Base-by-base conservation (phyloP, 2,797 vertebrate genomes). In the Erethizon dorsatum region DNA sequence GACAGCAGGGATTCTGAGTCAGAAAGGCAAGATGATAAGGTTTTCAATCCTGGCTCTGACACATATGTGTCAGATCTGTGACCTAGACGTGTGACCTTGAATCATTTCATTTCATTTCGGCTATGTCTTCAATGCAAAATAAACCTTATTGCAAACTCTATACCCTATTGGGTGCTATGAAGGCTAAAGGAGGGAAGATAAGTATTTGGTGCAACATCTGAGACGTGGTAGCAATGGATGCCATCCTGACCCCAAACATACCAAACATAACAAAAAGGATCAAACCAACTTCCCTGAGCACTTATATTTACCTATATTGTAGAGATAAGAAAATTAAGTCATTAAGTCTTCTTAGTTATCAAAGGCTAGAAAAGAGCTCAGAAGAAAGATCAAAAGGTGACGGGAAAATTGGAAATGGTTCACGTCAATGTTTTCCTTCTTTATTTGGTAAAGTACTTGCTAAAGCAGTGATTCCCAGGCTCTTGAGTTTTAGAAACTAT, bases 11-110 rank as follows among this genome's bases (percentile, higher is more conserved):
- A 83, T 67, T 90, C 65, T 90, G 83, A 96, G 84, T 80, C 28
- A 59, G 47, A 92, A 95, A 92, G 56, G 63, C 26, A 73, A 61
- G 26, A 52, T 13, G 37, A n/a, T 37, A 87, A 84, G 17, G 6
- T 94, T 90, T 88, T 83, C 9, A 91, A 94, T 83, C 26, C 71
- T 84, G 31, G 11, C 88, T 93, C 69, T 78, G 59, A 91, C 47
- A 92, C 33, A 95, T 22, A 67, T 69, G n/a, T 37, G 18, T 71
- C n/a, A 67, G 67, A 20, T 37, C 37, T 69, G 67, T 71, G 67
- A 71, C 54, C 83, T 69, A 65, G 4, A 65, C n/a, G 41, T 24
- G 5, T 47, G 24, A 88, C n/a, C n/a, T n/a, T n/a, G n/a, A n/a
- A n/a, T n/a, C n/a, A n/a, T n/a, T n/a, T n/a, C n/a, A n/a, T n/a